These are phyloP conservation scores for Sepiola atlantica DNA, from an alignment of 2,888 invertebrate genomes.

Conservation along the genomic window DNA sequence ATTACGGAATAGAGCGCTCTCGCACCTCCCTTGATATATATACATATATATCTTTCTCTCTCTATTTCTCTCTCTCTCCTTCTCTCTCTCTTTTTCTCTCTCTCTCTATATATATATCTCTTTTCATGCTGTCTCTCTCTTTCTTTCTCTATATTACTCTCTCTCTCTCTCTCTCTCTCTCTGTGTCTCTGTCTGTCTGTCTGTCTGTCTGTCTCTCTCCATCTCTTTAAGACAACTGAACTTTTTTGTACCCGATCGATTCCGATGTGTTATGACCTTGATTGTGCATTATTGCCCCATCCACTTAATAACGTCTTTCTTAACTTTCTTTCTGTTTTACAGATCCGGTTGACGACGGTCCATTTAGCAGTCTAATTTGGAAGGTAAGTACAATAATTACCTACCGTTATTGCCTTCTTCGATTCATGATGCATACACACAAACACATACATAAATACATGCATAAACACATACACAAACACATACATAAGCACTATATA, in stretches of 20 bases:
- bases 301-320: neutral
- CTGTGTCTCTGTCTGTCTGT: too few species aligned
- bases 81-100: neutral
- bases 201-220: too few species aligned
- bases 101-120: neutral
- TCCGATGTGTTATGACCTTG: neutral
- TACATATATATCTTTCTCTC: neutral
- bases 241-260: neutral
- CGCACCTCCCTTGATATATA: neutral
- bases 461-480: neutral
- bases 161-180: too few species aligned
- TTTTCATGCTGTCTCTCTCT: neutral
- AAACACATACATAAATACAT: too few species aligned
- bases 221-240: too few species aligned
- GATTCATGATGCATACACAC: too few species aligned
- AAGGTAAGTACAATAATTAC: neutral
- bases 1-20: too few species aligned
- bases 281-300: neutral
- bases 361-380: slow-evolving; percentile 36
- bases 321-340: neutral
- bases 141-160: neutral
- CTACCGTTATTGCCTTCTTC: neutral
- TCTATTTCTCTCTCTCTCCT: neutral
- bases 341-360: neutral
- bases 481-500: neutral